A percentile compares a stretch with the other conserved stretches of the same genome.
phyloP scores from a whole-genome alignment of 2,113 vertebrate species.

The Neogobius melanostomus region DNA sequence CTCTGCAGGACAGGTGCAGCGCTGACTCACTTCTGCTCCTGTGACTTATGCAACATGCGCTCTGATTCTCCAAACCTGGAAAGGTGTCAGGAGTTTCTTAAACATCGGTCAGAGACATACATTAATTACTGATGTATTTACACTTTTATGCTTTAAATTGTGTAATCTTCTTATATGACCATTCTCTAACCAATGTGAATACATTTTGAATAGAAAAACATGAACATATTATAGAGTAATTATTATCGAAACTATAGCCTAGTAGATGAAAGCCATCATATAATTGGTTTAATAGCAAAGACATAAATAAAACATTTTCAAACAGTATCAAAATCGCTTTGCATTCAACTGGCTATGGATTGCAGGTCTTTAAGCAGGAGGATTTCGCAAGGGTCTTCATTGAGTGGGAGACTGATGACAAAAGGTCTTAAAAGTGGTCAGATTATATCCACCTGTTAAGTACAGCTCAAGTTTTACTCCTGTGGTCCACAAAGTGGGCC shows the following conservation, averaged over 20 bases:
- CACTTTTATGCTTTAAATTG: neutral
- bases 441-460: conserved; percentile 17
- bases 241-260: neutral
- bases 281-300: neutral
- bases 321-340: too few relatives aligned
- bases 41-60: conserved; percentile 72
- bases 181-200: too few relatives aligned
- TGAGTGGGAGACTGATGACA: conserved; percentile 15
- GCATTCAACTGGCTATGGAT: neutral
- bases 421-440: conserved; percentile 30
- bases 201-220: too few relatives aligned
- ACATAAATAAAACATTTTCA: too few relatives aligned
- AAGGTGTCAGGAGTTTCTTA: conserved; percentile 33
- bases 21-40: conserved; percentile 78
- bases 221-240: too few relatives aligned
- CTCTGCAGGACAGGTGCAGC: conserved; percentile 72
- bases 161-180: too few relatives aligned
- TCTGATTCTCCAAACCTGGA: conserved; percentile 37
- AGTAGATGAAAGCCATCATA: neutral
- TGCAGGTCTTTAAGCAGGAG: conserved; percentile 12
- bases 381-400: neutral
- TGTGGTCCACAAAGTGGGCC: conserved; percentile 35
- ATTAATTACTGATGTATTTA: neutral
- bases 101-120: neutral
- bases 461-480: conserved; percentile 29